Base-by-base conservation (phyloP, 2,888 invertebrate species). In the Neuroscelio doddi region DNA sequence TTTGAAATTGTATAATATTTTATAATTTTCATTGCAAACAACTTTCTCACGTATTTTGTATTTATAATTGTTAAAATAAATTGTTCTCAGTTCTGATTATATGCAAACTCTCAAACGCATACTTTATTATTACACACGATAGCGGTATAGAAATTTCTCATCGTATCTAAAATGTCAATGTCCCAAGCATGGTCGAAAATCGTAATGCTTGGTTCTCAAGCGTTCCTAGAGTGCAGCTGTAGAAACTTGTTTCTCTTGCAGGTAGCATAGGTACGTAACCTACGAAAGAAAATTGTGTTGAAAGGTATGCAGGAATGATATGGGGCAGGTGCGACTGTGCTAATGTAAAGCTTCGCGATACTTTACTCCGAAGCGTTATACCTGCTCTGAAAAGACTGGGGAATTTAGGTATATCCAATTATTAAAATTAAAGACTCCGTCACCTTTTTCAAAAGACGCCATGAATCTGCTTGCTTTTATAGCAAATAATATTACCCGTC, bases 341-440 rank as follows among this genome's bases (percentile, higher is more conserved):
- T 70, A 70, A 71, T 63, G 69, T 68, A 68, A 32, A 44, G 57
- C 52, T 38, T 67, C 55, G 53, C 51, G 46, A 53, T 58, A 32
- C 52, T 41, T 51, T 34, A 26, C 30, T 38, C 15, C 30, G 51
- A 49, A 53, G 47, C 47, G 52, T 61, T 64, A 64, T 64, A 59
- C 64, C 65, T 61, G 59, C 59, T 51, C 24, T 47, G 44, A 57
- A 62, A 58, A 57, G 58, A 58, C 53, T 52, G 66, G 64, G 17
- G 69, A 36, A 57, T 55, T 68, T 65, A 71, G 70, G 72, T 74
- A 76, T 73, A 78, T 78, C 80, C 80, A 81, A 83, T 82, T 82
- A 83, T 83, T 80, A 79, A 81, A 82, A 83, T 83, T 81, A 81
- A 78, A 82, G 80, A 80, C 81, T 81, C 77, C 74, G 70, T 82